Conservation (phyloP, 2,797 vertebrate species). For the Gymnothorax javanicus region DNA sequence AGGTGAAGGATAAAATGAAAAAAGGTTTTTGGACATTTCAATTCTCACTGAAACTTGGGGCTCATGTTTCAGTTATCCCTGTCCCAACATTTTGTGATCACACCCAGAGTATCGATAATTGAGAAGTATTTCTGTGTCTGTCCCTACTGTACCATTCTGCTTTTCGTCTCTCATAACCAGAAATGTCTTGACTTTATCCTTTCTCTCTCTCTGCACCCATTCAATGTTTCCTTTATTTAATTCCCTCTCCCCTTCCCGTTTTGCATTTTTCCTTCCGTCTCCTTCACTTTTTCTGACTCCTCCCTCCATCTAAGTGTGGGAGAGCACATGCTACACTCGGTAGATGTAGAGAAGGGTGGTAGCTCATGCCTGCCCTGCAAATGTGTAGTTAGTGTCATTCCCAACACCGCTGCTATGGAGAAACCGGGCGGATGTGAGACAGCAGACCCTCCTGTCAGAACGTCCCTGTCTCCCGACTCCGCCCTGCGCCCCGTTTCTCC, state of each 20-base stretch:
- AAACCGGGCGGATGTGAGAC: slow-evolving; percentile 52
- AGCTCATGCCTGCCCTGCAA: slow-evolving; percentile 72
- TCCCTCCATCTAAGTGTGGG: slow-evolving; percentile 65
- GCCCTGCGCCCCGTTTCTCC: slow-evolving; percentile 44
- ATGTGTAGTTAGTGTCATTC: slow-evolving; percentile 70
- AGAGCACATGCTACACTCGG: slow-evolving; percentile 59
- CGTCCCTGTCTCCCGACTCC: slow-evolving; percentile 35
- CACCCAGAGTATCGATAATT: background rate
- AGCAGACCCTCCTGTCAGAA: slow-evolving; percentile 32
- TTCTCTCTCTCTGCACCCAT: slow-evolving; percentile 42
- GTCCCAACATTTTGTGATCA: background rate
- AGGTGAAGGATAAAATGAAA: background rate
- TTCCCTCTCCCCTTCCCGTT: background rate
- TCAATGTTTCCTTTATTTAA: slow-evolving; percentile 30
- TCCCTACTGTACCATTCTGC: background rate
- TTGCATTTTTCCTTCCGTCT: slow-evolving; percentile 40
- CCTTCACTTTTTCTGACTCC: slow-evolving; percentile 32
- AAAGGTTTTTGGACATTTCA: background rate
- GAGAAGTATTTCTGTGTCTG: background rate
- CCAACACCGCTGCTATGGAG: slow-evolving; percentile 66
- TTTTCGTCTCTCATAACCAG: background rate
- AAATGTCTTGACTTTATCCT: slow-evolving; percentile 35
- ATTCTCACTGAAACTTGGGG: background rate
- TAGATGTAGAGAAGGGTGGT: slow-evolving; percentile 60
- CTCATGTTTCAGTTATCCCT: background rate